Evolutionary conservation across 2,113 vertebrate genomes (phyloP), one percentile per base, ranked within the genome.

Genomic region (Dipodomys merriami): DNA sequence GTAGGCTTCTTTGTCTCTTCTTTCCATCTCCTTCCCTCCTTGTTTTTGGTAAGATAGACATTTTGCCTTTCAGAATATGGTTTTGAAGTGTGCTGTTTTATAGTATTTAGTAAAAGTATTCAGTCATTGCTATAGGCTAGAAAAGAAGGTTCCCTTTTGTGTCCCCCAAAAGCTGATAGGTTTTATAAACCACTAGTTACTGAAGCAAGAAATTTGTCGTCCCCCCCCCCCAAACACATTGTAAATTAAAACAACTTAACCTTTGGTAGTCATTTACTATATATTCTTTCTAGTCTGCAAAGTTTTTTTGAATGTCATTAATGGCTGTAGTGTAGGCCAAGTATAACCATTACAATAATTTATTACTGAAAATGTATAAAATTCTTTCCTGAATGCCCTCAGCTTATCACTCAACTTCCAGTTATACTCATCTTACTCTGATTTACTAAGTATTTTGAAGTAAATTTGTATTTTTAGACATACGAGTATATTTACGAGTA

Each of bases 1-100:
- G 99, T 99, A 90, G 83, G 97, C 25, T 57, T 67, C 25, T 77
- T 33, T 57, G 53, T 23, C 10, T 30, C 62, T 64, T 64, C 62
- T 64, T 64, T 25, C 6, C 23, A 22, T 64, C 23, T 27, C 49
- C 44, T 53, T 44, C 64, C 64, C 25, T 65, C 64, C 64, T 65
- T 65, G 4, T 35, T 20, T 73, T 39, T 44, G 18, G 33, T 44
- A 15, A 57, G 15, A 46, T 88, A 65, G 25, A 71, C 64, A 76
- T 72, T 57, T 92, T 57, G 22, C 7, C 79, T 78, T 87, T 86
- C 78, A 60, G 80, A 71, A 5, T 88, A 22, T 92, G 57, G n/a
- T 94, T 81, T 92, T 91, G 77, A 22, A 91, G 79, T 67, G 10
- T 91, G 20, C 57, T 93, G 30, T 79, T 93, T 88, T 90, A 0